These are phyloP conservation scores for Macrotis lagotis DNA, from an alignment of 2,113 vertebrate species.

Conservation along the genomic window DNA sequence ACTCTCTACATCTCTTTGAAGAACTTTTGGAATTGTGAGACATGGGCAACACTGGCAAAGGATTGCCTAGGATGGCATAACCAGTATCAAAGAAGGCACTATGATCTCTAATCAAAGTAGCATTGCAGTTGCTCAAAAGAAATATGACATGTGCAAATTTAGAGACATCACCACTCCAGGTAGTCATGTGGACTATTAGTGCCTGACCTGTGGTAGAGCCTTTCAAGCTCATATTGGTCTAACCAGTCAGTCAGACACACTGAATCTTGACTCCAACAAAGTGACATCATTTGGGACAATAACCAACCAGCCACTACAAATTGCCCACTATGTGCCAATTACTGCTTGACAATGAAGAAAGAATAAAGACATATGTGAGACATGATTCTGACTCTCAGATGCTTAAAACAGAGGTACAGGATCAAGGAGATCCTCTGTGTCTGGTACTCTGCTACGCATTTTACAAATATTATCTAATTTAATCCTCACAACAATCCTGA, in stretches of 20 bases:
- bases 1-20: too few relatives aligned
- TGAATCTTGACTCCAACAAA: neutral
- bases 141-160: neutral
- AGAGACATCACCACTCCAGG: neutral
- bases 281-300: neutral
- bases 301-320: neutral
- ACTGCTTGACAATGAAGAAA: neutral
- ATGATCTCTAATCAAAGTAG: too few relatives aligned
- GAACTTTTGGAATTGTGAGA: too few relatives aligned
- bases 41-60: too few relatives aligned
- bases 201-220: neutral
- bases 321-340: neutral
- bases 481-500: neutral
- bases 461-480: neutral
- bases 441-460: neutral
- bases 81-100: too few relatives aligned
- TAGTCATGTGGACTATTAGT: neutral
- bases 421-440: neutral
- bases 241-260: neutral
- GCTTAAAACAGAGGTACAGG: neutral
- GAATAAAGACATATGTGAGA: neutral
- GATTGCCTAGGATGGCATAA: too few relatives aligned
- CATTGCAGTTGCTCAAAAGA: neutral
- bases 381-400: neutral
- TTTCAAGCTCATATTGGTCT: neutral